Percentiles rank a stretch among this genome's conserved stretches.
Conservation (phyloP, 2,888 invertebrate genomes). For the Idaea straminata region DNA sequence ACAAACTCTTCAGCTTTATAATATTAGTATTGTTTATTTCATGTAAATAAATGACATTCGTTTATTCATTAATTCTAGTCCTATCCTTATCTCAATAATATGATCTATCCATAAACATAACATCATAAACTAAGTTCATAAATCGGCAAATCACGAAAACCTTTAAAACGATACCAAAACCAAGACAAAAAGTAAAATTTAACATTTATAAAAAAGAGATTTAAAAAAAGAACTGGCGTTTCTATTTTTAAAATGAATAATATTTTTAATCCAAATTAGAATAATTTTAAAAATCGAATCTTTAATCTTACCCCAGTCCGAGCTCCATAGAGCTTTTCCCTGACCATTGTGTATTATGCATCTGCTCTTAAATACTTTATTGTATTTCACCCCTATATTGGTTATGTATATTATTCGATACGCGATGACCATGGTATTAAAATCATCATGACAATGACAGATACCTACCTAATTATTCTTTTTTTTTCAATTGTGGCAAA, state of each 20-base stretch:
- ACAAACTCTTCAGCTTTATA: too few species aligned
- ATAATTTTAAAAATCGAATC: slow-evolving; percentile 3
- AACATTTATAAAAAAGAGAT: background rate
- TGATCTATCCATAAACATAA: too few species aligned
- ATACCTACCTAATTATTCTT: background rate
- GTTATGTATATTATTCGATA: slow-evolving; percentile 11
- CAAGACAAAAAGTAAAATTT: too few species aligned
- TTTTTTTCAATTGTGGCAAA: background rate
- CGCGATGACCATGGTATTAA: slow-evolving; percentile 2
- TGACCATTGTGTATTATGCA: slow-evolving; percentile 22
- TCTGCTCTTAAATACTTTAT: slow-evolving; percentile 32
- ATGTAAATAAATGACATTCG: background rate
- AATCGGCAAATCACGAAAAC: too few species aligned
- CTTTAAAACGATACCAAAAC: too few species aligned
- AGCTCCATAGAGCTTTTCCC: slow-evolving; percentile 2
- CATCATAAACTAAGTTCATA: too few species aligned
- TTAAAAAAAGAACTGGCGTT: background rate
- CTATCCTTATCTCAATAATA: too few species aligned
- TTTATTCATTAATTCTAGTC: too few species aligned
- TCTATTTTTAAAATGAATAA: background rate
- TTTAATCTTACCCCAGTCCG: slow-evolving; percentile 3
- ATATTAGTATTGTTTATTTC: too few species aligned
- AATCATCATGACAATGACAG: background rate
- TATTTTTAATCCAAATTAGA: background rate
- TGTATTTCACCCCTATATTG: slow-evolving; percentile 15